These are phyloP conservation scores for Smittia aterrima DNA, from an alignment of 2,888 invertebrate species.

Conservation along the genomic window DNA sequence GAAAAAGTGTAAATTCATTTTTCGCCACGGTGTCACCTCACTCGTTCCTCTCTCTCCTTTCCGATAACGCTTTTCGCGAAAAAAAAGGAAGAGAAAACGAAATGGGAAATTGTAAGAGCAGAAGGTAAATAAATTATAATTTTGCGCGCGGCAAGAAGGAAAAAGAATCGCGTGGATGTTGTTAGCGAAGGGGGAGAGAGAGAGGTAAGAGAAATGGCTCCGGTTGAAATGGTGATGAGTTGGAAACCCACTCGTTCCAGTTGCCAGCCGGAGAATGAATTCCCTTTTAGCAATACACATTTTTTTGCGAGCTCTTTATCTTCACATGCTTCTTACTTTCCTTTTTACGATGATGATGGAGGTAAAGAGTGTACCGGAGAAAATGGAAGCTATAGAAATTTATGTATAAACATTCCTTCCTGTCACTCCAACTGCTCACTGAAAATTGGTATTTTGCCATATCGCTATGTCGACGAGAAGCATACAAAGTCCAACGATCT, in stretches of 20 bases:
- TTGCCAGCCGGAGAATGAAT: slow-evolving; percentile 11
- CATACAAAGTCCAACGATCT: background rate
- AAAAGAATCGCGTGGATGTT: background rate
- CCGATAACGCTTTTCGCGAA: slow-evolving; percentile 15
- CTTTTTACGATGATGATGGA: slow-evolving; percentile 32
- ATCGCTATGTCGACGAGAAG: background rate
- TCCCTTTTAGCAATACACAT: slow-evolving; percentile 38
- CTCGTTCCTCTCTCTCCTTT: background rate
- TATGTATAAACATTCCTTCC: slow-evolving; percentile 36
- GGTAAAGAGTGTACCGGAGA: background rate
- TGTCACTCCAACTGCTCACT: slow-evolving; percentile 24
- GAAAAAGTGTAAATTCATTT: slow-evolving; percentile 40
- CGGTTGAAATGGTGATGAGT: slow-evolving; percentile 36
- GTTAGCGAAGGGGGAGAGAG: slow-evolving; percentile 9
- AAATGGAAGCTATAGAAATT: slow-evolving; percentile 32
- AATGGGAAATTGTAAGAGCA: background rate
- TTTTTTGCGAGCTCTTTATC: slow-evolving; percentile 15
- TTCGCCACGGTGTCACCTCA: slow-evolving; percentile 33
- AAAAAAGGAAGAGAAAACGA: slow-evolving; percentile 13
- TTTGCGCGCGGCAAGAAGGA: background rate
- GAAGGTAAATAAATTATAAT: slow-evolving; percentile 40
- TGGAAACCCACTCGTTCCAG: background rate
- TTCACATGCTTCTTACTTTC: slow-evolving; percentile 30
- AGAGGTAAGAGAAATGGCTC: slow-evolving; percentile 27
- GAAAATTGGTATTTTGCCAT: slow-evolving; percentile 39